Percentiles rank a stretch among this genome's conserved stretches.
These are phyloP conservation scores for Calliopsis andreniformis DNA, from an alignment of 1,140 invertebrate species.

Conservation along the genomic window DNA sequence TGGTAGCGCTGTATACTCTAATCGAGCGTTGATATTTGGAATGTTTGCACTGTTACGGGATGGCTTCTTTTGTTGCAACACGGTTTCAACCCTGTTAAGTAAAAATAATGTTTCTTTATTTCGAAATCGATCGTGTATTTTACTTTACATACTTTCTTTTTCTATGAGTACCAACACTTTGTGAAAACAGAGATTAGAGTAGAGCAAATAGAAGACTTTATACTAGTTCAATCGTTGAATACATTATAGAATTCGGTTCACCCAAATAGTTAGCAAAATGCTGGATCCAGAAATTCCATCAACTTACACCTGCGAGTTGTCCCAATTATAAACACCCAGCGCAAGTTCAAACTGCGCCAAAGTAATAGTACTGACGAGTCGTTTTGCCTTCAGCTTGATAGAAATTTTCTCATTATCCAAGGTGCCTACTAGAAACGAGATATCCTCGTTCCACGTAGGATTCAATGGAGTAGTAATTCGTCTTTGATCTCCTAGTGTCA, in stretches of 20 bases:
- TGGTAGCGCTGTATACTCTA: slow-evolving; percentile 81
- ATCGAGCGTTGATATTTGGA: slow-evolving; percentile 77
- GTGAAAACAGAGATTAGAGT: no score
- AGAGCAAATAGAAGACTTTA: no score
- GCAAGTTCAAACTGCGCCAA: slow-evolving; percentile 80
- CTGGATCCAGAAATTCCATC: no score
- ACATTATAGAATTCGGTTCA: no score
- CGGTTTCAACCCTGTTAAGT: slow-evolving; percentile 78
- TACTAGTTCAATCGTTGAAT: no score
- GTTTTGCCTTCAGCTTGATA: slow-evolving; percentile 81
- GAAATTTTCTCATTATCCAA: slow-evolving; percentile 80
- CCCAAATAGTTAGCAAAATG: no score
- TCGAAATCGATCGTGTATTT: neutral
- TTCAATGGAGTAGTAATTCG: slow-evolving; percentile 77
- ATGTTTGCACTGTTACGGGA: slow-evolving; percentile 74
- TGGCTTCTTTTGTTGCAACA: slow-evolving; percentile 81
- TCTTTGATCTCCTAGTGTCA: slow-evolving; percentile 79
- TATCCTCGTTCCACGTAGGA: slow-evolving; percentile 80
- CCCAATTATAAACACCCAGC: slow-evolving; percentile 80
- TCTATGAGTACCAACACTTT: no score
- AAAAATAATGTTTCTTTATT: no score
- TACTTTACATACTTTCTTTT: neutral
- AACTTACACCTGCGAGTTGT: slow-evolving; percentile 80
- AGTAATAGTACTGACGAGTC: slow-evolving; percentile 81
- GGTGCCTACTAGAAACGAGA: slow-evolving; percentile 81